Base-by-base conservation (phyloP, 2,888 invertebrate genomes). In the Lochmaea crataegi region DNA sequence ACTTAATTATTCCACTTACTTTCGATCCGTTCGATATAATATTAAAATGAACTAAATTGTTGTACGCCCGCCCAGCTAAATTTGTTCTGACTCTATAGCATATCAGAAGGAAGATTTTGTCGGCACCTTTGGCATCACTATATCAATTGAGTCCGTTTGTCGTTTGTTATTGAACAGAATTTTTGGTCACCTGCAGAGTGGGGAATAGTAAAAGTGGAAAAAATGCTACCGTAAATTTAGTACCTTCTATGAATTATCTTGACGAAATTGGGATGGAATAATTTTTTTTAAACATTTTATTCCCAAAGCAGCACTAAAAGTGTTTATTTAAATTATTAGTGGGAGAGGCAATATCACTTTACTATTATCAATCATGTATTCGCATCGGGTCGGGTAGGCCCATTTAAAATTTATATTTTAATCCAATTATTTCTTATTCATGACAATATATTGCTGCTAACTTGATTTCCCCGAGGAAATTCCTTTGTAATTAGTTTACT, bases 381-480 rank as follows among this genome's bases (percentile, higher is more conserved):
- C 53, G 42, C 61, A 16, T 18, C 16, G 61, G 42, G 57, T 16
- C 51, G 68, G 45, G 63, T 60, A 65, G 65, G 65, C 51, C 65
- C 65, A 72, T 72, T 72, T 70, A 75, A 70, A 68, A 75, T 72
- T 75, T 69, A 75, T 72, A 69, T 70, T 70, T 53, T 72, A 75
- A 75, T 75, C 69, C 72, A 72, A 72, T 75, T 75, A 75, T 65
- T 61, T 57, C 69, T 65, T 69, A 72, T 75, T 70, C 77, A 77
- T 74, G 77, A 76, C 75, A 75, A 77, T 74, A 74, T 75, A 73
- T 77, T 68, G 72, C 72, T 68, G 66, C 58, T 70, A 63, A 72
- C 72, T 73, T 77, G 77, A 77, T 77, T 77, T 77, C 77, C 77
- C 77, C 41, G 26, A 74, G 77, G 77, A 76, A 74, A 77, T 75